A percentile compares a stretch with the other conserved stretches of the same genome.
Evolutionary conservation across 2,113 vertebrate genomes (phyloP).

Genomic region (Lucifuga dentata): DNA sequence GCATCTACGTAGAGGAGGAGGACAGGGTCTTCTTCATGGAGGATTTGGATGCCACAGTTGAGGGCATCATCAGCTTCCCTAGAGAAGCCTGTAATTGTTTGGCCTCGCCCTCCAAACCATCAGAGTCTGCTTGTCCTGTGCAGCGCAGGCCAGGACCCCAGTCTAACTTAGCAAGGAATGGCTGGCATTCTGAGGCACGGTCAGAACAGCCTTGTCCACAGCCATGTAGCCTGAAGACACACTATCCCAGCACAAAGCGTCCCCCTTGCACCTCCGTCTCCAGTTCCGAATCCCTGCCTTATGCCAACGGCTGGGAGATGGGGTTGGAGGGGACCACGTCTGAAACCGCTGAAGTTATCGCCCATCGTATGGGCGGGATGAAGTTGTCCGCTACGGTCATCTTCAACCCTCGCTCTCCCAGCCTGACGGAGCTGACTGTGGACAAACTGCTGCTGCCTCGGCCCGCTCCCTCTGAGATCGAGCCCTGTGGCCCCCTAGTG

Average conservation of each 20-base stretch:
- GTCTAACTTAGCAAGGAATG: slow-evolving; percentile 56
- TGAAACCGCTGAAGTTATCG: slow-evolving; percentile 91
- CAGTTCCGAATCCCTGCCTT: slow-evolving; percentile 78
- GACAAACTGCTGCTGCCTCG: slow-evolving; percentile 77
- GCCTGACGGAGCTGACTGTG: slow-evolving; percentile 78
- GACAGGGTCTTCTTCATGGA: slow-evolving; percentile 97
- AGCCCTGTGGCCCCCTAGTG: slow-evolving; percentile 83
- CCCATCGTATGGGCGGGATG: slow-evolving; percentile 96
- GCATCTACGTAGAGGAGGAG: slow-evolving; percentile 83
- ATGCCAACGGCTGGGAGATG: slow-evolving; percentile 89
- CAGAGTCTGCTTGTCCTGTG: slow-evolving; percentile 42
- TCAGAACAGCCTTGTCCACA: slow-evolving; percentile 70
- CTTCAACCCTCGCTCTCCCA: slow-evolving; percentile 93
- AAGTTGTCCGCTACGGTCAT: slow-evolving; percentile 98
- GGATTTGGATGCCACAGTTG: slow-evolving; percentile 87
- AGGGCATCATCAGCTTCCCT: slow-evolving; percentile 66
- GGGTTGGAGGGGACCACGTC: slow-evolving; percentile 78
- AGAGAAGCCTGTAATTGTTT: slow-evolving; percentile 68
- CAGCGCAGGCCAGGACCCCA: slow-evolving; percentile 36
- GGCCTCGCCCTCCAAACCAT: slow-evolving; percentile 67
- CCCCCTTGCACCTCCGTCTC: slow-evolving; percentile 46
- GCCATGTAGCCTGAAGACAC: slow-evolving; percentile 74
- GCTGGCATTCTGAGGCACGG: slow-evolving; percentile 69
- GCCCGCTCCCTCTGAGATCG: slow-evolving; percentile 71
- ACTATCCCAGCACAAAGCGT: slow-evolving; percentile 56